Evolutionary conservation across 2,888 invertebrate genomes (phyloP).

Genomic region (Pollenia angustigena): DNA sequence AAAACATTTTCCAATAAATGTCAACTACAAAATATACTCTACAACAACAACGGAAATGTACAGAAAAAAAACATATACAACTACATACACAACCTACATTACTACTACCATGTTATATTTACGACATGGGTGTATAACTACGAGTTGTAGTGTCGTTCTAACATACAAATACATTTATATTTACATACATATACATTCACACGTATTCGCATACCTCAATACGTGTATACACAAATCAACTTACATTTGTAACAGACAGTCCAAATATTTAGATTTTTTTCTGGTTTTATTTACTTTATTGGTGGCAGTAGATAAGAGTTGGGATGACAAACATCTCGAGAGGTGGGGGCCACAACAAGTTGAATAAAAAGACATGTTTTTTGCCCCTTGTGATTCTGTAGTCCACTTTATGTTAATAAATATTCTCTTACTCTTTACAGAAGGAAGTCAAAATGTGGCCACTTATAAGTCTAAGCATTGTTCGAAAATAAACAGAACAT

Average conservation of each 20-base stretch:
- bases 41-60: constrained; percentile 56
- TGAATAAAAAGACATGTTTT: no score
- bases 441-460: no score
- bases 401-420: no score
- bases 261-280: constrained; percentile 40
- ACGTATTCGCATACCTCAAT: not conserved
- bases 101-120: constrained; percentile 42
- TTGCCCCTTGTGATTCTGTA: no score
- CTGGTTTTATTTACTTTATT: constrained; percentile 15
- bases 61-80: constrained; percentile 22
- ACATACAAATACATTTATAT: not conserved
- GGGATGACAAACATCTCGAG: not conserved
- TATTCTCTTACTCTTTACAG: no score
- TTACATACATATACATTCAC: constrained; percentile 16
- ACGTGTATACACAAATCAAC: not conserved
- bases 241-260: constrained; percentile 48
- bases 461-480: no score
- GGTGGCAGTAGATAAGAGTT: constrained; percentile 33
- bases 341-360: not conserved
- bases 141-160: constrained; percentile 6
- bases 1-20: constrained; percentile 77
- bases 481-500: no score
- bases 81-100: constrained; percentile 59
- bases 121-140: constrained; percentile 10
- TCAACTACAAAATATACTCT: constrained; percentile 73